phyloP scores from a whole-genome alignment of 2,888 invertebrate genomes.

The Oligia strigilis region DNA sequence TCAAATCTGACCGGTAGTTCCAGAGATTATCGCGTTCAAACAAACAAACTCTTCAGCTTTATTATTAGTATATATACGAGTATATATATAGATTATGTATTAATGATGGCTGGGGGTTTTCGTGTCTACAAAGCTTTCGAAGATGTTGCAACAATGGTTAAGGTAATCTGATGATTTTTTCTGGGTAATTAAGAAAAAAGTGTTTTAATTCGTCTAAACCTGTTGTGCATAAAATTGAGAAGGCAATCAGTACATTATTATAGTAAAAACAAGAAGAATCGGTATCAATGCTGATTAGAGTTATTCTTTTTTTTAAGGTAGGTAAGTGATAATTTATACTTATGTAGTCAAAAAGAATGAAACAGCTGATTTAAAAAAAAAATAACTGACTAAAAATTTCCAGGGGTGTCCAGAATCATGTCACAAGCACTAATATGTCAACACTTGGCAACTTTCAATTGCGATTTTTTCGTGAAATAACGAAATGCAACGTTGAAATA shows the following conservation, averaged over 20 bases:
- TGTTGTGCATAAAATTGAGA: background rate
- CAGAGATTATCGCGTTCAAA: too few species aligned
- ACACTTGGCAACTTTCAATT: too few species aligned
- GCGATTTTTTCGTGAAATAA: too few species aligned
- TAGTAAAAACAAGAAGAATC: background rate
- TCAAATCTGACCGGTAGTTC: too few species aligned
- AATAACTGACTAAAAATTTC: too few species aligned
- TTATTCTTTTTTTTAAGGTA: slow-evolving; percentile 10
- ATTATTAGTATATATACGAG: too few species aligned
- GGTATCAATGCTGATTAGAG: background rate
- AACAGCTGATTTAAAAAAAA: too few species aligned
- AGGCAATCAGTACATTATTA: background rate
- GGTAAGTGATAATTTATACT: background rate
- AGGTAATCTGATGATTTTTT: background rate
- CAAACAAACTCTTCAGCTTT: too few species aligned
- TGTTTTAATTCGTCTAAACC: background rate
- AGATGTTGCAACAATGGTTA: background rate
- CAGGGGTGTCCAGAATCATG: too few species aligned
- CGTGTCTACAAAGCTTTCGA: background rate
- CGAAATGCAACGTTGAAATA: too few species aligned
- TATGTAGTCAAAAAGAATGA: too few species aligned
- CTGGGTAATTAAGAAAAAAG: background rate
- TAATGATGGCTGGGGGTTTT: background rate
- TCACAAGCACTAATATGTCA: too few species aligned
- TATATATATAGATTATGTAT: background rate